A percentile compares a stretch with the other conserved stretches of the same genome.
phyloP scores from a whole-genome alignment of 2,113 vertebrate species.

The Phylloscopus whistleri region DNA sequence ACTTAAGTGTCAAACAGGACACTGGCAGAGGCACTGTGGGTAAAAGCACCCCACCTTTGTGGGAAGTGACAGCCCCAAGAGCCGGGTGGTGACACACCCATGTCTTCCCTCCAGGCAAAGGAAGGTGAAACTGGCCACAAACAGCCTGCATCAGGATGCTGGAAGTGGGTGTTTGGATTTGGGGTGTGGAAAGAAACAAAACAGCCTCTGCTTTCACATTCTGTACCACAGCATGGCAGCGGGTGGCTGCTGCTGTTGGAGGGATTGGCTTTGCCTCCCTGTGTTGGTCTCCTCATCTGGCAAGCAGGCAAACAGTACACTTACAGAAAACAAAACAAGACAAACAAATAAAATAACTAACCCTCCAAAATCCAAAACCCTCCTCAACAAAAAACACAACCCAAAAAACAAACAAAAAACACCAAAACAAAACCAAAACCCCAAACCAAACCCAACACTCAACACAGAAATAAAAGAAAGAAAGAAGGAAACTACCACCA shows the following conservation, averaged over 20 bases:
- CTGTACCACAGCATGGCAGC: rapidly evolving
- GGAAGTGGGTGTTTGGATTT: rapidly evolving
- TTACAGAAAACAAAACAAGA: neutral
- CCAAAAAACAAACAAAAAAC: neutral
- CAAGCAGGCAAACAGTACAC: neutral
- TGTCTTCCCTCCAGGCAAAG: neutral
- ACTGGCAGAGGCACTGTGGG: neutral
- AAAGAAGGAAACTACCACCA: neutral
- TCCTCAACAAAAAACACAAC: neutral
- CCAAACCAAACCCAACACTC: neutral
- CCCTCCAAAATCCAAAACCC: neutral
- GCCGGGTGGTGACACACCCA: rapidly evolving
- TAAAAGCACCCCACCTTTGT: neutral
- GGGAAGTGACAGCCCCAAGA: neutral
- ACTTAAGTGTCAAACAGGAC: neutral
- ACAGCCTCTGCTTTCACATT: neutral
- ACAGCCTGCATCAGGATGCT: neutral
- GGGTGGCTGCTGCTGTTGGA: neutral
- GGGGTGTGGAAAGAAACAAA: neutral
- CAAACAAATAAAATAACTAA: neutral
- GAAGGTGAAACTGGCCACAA: neutral
- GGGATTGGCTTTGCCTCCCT: neutral
- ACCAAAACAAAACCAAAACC: neutral
- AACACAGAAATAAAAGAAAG: neutral
- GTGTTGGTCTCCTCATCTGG: neutral